Conservation (phyloP, 2,888 invertebrate genomes). For the Eupeodes latifasciatus region DNA sequence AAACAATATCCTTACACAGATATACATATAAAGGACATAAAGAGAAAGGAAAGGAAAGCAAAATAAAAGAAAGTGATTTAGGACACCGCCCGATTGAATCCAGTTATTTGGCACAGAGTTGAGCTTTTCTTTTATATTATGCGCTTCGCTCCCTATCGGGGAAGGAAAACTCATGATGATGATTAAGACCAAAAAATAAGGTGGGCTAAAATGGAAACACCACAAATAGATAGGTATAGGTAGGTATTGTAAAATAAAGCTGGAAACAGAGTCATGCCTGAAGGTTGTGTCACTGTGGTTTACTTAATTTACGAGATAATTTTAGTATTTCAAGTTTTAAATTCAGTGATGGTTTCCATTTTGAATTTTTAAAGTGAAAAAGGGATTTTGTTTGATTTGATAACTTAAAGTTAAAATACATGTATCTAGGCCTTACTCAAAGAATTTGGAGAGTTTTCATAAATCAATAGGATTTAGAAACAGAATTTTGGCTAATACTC, state of each 20-base stretch:
- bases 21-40: not conserved
- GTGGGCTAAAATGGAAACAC: conserved; percentile 3
- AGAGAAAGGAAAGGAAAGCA: not conserved
- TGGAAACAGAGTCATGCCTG: not conserved
- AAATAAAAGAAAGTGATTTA: conserved; percentile 16
- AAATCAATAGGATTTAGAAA: too few species aligned
- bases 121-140: conserved; percentile 7
- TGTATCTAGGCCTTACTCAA: not conserved
- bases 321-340: not conserved
- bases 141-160: not conserved
- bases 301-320: not conserved
- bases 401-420: too few species aligned
- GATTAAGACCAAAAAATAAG: conserved; percentile 26
- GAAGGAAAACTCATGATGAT: not conserved
- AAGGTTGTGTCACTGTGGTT: conserved; percentile 22
- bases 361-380: not conserved
- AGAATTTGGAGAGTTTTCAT: not conserved
- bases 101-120: conserved; percentile 28
- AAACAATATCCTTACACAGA: not conserved
- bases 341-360: not conserved
- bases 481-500: too few species aligned
- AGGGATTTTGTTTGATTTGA: not conserved
- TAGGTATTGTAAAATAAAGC: conserved; percentile 2
- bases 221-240: not conserved
- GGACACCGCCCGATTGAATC: conserved; percentile 23